These are phyloP conservation scores for Ciconia nigra DNA, from an alignment of 2,797 vertebrate genomes.

Conservation along the genomic window DNA sequence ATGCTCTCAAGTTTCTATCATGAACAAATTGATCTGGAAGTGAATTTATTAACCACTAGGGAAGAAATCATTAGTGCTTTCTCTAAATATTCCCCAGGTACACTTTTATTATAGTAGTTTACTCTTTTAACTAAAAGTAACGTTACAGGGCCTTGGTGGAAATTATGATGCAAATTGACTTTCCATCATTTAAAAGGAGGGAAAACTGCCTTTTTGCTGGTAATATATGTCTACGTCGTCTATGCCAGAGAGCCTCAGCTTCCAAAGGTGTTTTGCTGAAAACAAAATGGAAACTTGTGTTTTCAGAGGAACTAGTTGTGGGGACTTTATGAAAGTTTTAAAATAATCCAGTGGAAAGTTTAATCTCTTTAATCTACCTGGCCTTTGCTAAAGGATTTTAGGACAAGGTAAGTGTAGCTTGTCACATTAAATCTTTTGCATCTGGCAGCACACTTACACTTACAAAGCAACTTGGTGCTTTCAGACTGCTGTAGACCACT, in stretches of 20 bases:
- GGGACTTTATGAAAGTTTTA: background rate
- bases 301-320: background rate
- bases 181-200: constrained; percentile 56
- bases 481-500: background rate
- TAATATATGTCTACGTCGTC: background rate
- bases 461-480: background rate
- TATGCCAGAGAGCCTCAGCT: background rate
- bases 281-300: background rate
- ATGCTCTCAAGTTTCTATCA: constrained; percentile 83
- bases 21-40: constrained; percentile 87
- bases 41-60: constrained; percentile 86
- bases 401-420: background rate
- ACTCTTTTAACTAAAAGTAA: constrained; percentile 80
- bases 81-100: constrained; percentile 86
- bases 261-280: background rate
- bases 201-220: constrained; percentile 16
- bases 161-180: constrained; percentile 74
- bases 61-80: constrained; percentile 86
- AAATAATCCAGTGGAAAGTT: background rate
- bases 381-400: background rate
- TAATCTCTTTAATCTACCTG: background rate
- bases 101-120: constrained; percentile 79
- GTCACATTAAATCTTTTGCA: background rate
- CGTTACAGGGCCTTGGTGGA: constrained; percentile 64
- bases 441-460: background rate